A percentile compares a stretch with the other conserved stretches of the same genome.
Evolutionary conservation across 2,113 vertebrate species (phyloP).

Genomic region (Numida meleagris): DNA sequence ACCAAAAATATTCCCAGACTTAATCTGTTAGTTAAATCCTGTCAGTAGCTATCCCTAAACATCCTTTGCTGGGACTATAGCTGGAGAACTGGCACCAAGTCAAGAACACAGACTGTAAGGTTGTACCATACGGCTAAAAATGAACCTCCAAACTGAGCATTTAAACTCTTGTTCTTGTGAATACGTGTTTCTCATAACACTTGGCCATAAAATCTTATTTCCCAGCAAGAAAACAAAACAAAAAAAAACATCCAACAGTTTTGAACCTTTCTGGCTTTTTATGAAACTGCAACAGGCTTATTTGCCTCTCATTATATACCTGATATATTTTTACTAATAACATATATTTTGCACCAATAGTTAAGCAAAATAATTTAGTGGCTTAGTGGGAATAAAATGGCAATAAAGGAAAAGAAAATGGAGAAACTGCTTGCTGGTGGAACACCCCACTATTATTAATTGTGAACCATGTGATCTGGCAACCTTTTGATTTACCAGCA

Average conservation of each 20-base stretch:
- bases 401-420: slow-evolving; percentile 72
- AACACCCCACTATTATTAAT: slow-evolving; percentile 74
- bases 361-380: slow-evolving; percentile 72
- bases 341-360: slow-evolving; percentile 57
- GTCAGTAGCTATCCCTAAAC: slow-evolving; percentile 4
- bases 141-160: background rate
- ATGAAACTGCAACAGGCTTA: slow-evolving; percentile 62
- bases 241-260: slow-evolving; percentile 23
- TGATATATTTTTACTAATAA: slow-evolving; percentile 68
- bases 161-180: slow-evolving; percentile 41
- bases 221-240: background rate
- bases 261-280: slow-evolving; percentile 52
- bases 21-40: background rate
- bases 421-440: slow-evolving; percentile 69
- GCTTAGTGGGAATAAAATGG: slow-evolving; percentile 66
- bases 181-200: slow-evolving; percentile 19
- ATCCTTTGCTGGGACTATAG: slow-evolving; percentile 16
- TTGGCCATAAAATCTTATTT: slow-evolving; percentile 58
- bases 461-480: slow-evolving; percentile 70
- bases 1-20: slow-evolving; percentile 19
- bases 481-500: slow-evolving; percentile 78
- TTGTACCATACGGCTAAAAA: slow-evolving; percentile 26
- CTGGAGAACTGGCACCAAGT: slow-evolving; percentile 21
- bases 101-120: background rate
- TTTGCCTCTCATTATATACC: slow-evolving; percentile 61